Evolutionary conservation across 2,113 vertebrate genomes (phyloP), one percentile per base, ranked within the genome.

Genomic region (Serinus canaria): DNA sequence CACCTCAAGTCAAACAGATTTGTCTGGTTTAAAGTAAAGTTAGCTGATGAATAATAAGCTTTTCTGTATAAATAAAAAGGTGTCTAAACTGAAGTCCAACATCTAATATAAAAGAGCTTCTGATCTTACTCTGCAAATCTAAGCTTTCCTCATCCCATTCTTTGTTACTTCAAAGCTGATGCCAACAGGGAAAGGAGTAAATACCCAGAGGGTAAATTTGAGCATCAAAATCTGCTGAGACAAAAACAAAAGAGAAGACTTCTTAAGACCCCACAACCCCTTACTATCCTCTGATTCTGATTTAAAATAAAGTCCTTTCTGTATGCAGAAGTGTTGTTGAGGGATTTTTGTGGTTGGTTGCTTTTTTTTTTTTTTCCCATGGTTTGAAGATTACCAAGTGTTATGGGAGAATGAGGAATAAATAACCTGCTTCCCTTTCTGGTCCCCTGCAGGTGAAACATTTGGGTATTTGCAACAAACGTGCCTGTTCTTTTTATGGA

Each of bases 111-210:
- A 50, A 90, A 72, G 50, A 82, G 25, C 70, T 89, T 87, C 69
- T 92, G 78, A 75, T 92, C 53, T 79, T 87, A 25, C 6, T 87
- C 44, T 94, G n/a, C 41, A 69, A 84, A 79, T 84, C 39, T 89
- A 76, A 94, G 68, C 92, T 56, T 92, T 94, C 62, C 37, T 84
- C n/a, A 73, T 87, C 69, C 67, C 12, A 15, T 84, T 35, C 53
- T 94, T 79, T 72, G 49, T n/a, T 87, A 82, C 77, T 91, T 92
- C 70, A 90, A 87, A 96, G 84, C 86, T 87, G 35, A 41, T 86
- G 68, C 23, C 7, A 15, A 17, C 37, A 90, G 89, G 78, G 94
- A 82, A 92, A 79, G 37, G 13, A 84, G 55, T 92, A 69, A 94
- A 93, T 83, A 77, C 49, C 80, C 62, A 25, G 41, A 91, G 87